Evolutionary conservation across 1,140 invertebrate species (phyloP).

Genomic region (Drosophila hydei): DNA sequence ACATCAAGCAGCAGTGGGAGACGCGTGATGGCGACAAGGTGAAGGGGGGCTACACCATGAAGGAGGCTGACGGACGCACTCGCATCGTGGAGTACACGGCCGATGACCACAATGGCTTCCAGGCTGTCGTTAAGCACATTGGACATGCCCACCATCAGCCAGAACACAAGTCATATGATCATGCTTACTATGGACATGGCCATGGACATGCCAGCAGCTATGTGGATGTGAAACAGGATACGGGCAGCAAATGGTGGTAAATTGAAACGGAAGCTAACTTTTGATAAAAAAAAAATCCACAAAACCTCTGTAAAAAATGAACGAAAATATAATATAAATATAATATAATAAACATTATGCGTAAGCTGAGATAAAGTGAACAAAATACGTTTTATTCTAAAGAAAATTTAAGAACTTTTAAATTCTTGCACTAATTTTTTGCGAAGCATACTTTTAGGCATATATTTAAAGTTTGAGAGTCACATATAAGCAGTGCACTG

Average conservation of each 20-base stretch:
- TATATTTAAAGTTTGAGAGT: neutral
- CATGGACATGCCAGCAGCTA: conserved; percentile 72
- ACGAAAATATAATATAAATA: neutral
- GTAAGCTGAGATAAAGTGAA: conserved; percentile 30
- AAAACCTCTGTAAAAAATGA: neutral
- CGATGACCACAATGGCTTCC: conserved; percentile 85
- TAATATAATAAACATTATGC: conserved; percentile 35
- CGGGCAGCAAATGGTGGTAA: conserved; percentile 58
- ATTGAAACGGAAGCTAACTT: neutral
- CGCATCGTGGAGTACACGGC: conserved; percentile 87
- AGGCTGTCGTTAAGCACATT: conserved; percentile 85
- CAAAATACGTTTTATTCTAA: neutral
- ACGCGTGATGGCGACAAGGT: conserved; percentile 87
- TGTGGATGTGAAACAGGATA: conserved; percentile 68
- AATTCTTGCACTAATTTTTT: neutral
- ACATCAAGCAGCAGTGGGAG: conserved; percentile 88
- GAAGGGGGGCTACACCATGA: conserved; percentile 86
- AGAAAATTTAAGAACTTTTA: neutral
- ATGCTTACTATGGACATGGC: conserved; percentile 35
- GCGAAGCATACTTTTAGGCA: neutral
- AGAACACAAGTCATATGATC: conserved; percentile 43
- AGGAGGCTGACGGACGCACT: conserved; percentile 86
- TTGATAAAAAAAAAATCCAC: neutral
- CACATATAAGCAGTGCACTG: conserved; percentile 7
- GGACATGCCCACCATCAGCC: conserved; percentile 84